Percentiles rank a stretch among this genome's conserved stretches.
These are phyloP conservation scores for Motacilla alba DNA, from an alignment of 2,113 vertebrate genomes.

Conservation along the genomic window DNA sequence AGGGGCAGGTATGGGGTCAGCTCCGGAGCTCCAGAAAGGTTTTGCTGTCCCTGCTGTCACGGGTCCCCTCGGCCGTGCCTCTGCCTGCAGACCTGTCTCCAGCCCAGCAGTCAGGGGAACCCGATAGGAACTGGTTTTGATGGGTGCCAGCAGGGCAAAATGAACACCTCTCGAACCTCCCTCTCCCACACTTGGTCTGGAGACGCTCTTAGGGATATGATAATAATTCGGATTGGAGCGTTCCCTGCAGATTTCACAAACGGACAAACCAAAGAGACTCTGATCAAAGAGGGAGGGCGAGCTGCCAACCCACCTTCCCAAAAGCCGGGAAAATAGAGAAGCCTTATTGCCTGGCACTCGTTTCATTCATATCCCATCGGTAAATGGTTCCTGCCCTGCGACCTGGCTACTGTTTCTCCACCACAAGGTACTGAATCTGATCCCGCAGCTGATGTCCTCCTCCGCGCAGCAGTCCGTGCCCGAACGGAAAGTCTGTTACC, in stretches of 20 bases:
- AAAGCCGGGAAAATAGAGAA: neutral
- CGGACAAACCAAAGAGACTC: neutral
- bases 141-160: neutral
- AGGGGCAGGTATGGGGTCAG: neutral
- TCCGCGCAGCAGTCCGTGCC: rapidly evolving
- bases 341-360: neutral
- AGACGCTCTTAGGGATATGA: neutral
- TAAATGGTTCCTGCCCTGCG: neutral
- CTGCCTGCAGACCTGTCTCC: neutral
- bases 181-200: neutral
- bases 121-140: neutral
- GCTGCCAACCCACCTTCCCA: neutral
- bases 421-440: neutral
- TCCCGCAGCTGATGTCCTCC: neutral
- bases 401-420: neutral
- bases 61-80: rapidly evolving
- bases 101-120: neutral
- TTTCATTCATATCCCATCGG: neutral
- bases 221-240: neutral
- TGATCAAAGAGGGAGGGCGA: neutral
- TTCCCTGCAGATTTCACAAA: neutral
- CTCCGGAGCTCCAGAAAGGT: neutral
- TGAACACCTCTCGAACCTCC: neutral
- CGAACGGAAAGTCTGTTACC: neutral
- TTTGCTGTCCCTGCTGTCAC: neutral